phyloP scores from a whole-genome alignment of 2,113 vertebrate species.

The Pyxicephalus adspersus region DNA sequence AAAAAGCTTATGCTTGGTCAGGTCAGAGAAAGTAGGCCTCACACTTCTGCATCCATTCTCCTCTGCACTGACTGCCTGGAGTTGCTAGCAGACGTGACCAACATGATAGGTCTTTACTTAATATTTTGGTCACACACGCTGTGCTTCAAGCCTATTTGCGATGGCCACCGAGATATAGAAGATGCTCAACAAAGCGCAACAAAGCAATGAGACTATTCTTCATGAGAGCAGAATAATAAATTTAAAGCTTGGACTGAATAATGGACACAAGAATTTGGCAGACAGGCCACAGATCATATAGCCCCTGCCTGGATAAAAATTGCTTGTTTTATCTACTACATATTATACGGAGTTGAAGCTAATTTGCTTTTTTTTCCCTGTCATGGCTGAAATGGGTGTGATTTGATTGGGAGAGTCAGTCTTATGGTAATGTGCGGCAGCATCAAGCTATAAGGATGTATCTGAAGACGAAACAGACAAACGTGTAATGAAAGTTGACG shows the following conservation, averaged over 20 bases:
- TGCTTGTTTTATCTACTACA: slow-evolving; percentile 14
- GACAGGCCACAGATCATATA: background rate
- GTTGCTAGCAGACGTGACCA: slow-evolving; percentile 38
- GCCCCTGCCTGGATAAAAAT: slow-evolving; percentile 8
- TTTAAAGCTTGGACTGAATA: background rate
- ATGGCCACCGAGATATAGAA: slow-evolving; percentile 30
- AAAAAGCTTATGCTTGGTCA: slow-evolving; percentile 1
- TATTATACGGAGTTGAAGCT: slow-evolving; percentile 7
- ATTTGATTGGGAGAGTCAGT: background rate
- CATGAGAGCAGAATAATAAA: slow-evolving; percentile 25
- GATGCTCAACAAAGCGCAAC: slow-evolving; percentile 40
- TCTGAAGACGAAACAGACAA: background rate
- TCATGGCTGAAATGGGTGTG: background rate
- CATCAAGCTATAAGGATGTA: background rate
- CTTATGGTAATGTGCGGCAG: background rate
- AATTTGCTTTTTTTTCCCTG: slow-evolving; percentile 2
- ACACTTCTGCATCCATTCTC: background rate
- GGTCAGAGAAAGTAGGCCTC: background rate
- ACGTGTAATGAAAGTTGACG: background rate
- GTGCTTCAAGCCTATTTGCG: slow-evolving; percentile 33
- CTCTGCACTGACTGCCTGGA: slow-evolving; percentile 17
- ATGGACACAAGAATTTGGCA: slow-evolving; percentile 32
- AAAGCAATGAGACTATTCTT: slow-evolving; percentile 29
- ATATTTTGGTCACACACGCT: slow-evolving; percentile 49
- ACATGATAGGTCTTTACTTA: slow-evolving; percentile 51